These are phyloP conservation scores for Bombylius major DNA, from an alignment of 2,888 invertebrate genomes.

Conservation along the genomic window DNA sequence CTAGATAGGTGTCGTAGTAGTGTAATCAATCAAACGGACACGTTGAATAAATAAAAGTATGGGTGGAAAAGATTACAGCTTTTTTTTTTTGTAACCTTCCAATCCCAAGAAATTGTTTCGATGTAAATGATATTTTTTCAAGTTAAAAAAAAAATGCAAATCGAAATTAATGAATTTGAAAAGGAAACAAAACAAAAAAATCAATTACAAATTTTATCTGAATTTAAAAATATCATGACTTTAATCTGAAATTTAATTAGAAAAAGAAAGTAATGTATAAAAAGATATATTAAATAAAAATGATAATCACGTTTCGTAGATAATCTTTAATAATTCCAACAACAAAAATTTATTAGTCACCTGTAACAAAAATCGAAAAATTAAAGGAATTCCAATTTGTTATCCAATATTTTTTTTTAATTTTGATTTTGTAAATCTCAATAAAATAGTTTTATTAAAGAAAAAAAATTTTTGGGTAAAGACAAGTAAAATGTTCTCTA, in stretches of 20 bases:
- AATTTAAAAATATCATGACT: no score
- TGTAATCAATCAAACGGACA: slow-evolving; percentile 43
- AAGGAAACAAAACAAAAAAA: no score
- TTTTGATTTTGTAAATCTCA: no score
- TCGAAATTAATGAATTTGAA: no score
- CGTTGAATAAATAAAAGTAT: slow-evolving; percentile 52
- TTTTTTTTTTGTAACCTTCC: slow-evolving; percentile 35
- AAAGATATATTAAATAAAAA: slow-evolving; percentile 50
- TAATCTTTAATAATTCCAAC: slow-evolving; percentile 40
- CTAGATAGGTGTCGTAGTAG: slow-evolving; percentile 32
- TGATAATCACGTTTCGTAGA: slow-evolving; percentile 37
- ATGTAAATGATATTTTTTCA: slow-evolving; percentile 21
- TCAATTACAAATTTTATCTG: no score
- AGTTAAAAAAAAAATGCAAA: slow-evolving; percentile 13
- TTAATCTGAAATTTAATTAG: no score
- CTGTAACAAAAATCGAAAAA: slow-evolving; percentile 15
- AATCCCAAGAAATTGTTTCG: slow-evolving; percentile 49
- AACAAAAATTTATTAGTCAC: slow-evolving; percentile 30
- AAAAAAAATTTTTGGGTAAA: no score
- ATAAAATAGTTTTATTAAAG: no score
- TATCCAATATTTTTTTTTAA: no score
- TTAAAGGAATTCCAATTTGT: no score
- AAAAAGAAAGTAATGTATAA: slow-evolving; percentile 28
- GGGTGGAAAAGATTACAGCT: slow-evolving; percentile 33
- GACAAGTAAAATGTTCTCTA: no score